Conservation (phyloP, 2,797 vertebrate genomes). For the Gorsachius magnificus region DNA sequence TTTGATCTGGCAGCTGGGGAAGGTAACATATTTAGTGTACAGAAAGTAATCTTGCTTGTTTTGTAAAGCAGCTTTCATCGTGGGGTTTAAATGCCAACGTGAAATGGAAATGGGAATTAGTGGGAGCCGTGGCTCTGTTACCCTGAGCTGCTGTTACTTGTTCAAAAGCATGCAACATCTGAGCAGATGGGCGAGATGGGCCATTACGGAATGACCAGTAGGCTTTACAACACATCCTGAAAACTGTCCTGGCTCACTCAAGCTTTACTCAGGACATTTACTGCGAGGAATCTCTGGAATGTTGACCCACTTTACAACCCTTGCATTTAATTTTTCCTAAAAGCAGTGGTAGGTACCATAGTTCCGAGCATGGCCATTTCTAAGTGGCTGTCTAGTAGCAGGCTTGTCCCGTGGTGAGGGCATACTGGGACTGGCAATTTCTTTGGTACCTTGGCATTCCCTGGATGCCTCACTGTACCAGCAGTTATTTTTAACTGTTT, state of each 20-base stretch:
- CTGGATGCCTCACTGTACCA: neutral
- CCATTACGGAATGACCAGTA: accelerated
- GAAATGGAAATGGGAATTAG: neutral
- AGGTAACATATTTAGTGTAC: accelerated
- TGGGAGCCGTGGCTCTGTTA: accelerated
- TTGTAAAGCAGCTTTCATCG: neutral
- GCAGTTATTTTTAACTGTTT: neutral
- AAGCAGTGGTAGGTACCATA: neutral
- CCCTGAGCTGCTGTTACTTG: neutral
- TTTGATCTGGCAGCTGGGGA: neutral
- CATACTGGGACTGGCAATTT: accelerated
- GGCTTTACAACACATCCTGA: accelerated
- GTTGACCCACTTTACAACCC: neutral
- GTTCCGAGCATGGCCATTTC: neutral
- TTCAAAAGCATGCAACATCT: accelerated
- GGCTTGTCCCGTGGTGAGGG: neutral
- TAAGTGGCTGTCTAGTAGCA: neutral
- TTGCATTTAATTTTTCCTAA: neutral
- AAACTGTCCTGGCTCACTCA: neutral
- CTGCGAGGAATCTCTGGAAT: neutral
- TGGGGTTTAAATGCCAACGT: neutral
- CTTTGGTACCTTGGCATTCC: neutral
- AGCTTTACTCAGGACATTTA: neutral
- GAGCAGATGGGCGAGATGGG: neutral
- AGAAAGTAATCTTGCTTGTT: neutral